Evolutionary conservation across 2,888 invertebrate genomes (phyloP).

Genomic region (Horisme vitalbata): DNA sequence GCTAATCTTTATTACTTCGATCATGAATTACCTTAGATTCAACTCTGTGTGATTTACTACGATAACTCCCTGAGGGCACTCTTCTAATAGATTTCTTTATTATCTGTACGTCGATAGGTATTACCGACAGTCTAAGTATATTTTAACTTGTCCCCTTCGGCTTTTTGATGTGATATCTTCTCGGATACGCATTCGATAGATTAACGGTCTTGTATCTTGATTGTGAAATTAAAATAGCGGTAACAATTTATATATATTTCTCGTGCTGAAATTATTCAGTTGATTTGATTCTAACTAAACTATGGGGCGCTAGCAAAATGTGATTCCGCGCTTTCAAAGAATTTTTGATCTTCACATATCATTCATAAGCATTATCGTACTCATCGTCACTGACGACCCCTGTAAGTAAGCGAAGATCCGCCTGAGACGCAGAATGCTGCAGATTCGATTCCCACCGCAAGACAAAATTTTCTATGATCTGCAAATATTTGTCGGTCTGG

Average conservation of each 20-base stretch:
- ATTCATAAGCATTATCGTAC: no score
- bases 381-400: no score
- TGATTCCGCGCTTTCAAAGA: no score
- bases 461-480: no score
- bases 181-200: constrained; percentile 22
- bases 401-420: no score
- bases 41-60: constrained; percentile 29
- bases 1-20: constrained; percentile 30
- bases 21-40: constrained; percentile 33
- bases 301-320: no score
- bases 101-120: constrained; percentile 39
- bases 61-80: constrained; percentile 18
- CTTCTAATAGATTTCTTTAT: constrained; percentile 54
- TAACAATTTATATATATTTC: constrained; percentile 18
- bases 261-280: no score
- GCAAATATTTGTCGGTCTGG: no score
- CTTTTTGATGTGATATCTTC: constrained; percentile 22
- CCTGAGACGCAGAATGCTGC: no score
- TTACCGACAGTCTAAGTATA: constrained; percentile 36
- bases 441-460: no score
- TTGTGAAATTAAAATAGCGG: constrained; percentile 29
- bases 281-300: no score
- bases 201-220: constrained; percentile 22
- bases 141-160: constrained; percentile 40
- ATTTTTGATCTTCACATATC: no score